Base-by-base conservation (phyloP, 2,888 invertebrate species). In the Acholoe squamosa region DNA sequence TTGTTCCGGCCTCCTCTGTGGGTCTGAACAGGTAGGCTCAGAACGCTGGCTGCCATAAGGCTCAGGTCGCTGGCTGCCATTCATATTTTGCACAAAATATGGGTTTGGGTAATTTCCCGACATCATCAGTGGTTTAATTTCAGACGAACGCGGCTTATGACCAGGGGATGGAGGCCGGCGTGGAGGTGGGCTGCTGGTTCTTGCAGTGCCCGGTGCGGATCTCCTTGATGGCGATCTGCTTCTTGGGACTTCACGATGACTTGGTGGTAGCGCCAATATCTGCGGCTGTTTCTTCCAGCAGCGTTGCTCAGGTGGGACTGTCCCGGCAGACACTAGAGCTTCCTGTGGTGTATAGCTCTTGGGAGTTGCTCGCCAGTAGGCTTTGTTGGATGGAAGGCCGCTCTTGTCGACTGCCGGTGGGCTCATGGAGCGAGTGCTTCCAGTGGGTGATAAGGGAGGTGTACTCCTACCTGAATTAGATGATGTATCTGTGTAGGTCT, bases 331-430 rank as follows among this genome's bases (percentile, higher is more conserved):
- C 22, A 56, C 52, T 22, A 86, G 28, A 10, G 33, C 28, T 16
- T 86, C 86, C 56, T 25, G 54, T 19, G 86, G 86, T 14, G 56
- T 56, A 54, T 54, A 86, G 28, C 31, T 86, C 14, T 25, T 31
- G 19, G 86, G 86, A 25, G 86, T 86, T 0, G 86, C 52, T 1
- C 86, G 22, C 86, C 86, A 86, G 52, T 86, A 86, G 0, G 86
- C 25, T 22, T 86, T 52, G 86, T 54, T 54, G 10, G 86, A 56
- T 1, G 86, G 86, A 5, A 86, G 86, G 7, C 16, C 0, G 56
- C 25, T 25, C 54, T 86, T 86, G 14, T 86, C 84, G 34, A 34
- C 61, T 14, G 76, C 25, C 14, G 22, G 61, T 3, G 61, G 61
- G 61, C 61, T 22, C 61, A 61, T 61, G n/a, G n/a, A 61, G 61